Base-by-base conservation (phyloP, 1,140 invertebrate genomes). In the Eumeta japonica region DNA sequence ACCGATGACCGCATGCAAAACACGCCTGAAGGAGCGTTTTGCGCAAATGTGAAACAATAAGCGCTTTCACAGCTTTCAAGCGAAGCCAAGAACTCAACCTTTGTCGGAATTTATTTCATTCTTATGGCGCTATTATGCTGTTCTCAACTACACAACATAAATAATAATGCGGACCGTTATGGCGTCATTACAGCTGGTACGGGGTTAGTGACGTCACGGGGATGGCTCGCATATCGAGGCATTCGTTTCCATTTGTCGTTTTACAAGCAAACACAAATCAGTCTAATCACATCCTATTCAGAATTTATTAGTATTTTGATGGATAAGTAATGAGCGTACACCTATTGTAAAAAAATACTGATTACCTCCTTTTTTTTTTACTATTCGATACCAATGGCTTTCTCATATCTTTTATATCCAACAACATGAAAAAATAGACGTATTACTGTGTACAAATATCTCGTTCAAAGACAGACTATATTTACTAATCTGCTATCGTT, bases 81-180 rank as follows among this genome's bases (percentile, higher is more conserved):
- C 41, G 51, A 52, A 55, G 52, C 57, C 52, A 59, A 62, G 57
- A 63, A 54, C 62, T 63, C 56, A 60, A 65, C 63, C 48, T 71
- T 60, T 65, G 55, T 30, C 61, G 55, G 58, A 65, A 68, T 64
- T 68, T 72, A 68, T 72, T 60, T 70, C 57, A 56, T 67, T 68
- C 61, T 68, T 68, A 72, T 72, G 56, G 58, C 57, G 59, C 58
- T 72, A 68, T 72, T 68, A 72, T 65, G 57, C 63, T 55, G 57
- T 63, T 65, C 59, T 56, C 64, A 63, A 57, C 61, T 60, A 72
- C 62, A 72, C 64, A 72, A 68, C 59, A 72, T 68, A 72, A 68
- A 72, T 72, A 72, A 72, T 68, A 72, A 68, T 64, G 62, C 55
- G 52, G 55, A 37, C 57, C 53, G 62, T 72, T 68, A 68, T 66